These are phyloP conservation scores for Cyrtorhinus lividipennis DNA, from an alignment of 1,140 invertebrate genomes.

Conservation along the genomic window DNA sequence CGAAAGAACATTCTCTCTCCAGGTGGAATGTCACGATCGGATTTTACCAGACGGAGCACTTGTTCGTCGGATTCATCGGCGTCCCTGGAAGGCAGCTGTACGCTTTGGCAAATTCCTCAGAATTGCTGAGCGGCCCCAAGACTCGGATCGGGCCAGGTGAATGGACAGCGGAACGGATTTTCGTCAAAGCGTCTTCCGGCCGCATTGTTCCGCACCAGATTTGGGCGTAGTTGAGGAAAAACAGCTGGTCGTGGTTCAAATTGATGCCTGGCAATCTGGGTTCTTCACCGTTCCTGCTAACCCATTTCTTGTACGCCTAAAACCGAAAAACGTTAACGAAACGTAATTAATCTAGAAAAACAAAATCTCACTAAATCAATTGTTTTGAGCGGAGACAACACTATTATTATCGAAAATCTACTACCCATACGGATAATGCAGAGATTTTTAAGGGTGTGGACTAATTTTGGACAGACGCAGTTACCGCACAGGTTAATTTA, in stretches of 20 bases:
- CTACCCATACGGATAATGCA: no score
- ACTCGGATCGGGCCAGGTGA: slow-evolving; percentile 86
- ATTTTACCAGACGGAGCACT: slow-evolving; percentile 83
- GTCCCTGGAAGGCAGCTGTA: slow-evolving; percentile 61
- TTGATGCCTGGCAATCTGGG: slow-evolving; percentile 60
- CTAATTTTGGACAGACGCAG: no score
- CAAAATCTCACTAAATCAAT: no score
- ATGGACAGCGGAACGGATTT: slow-evolving; percentile 87
- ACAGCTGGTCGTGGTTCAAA: slow-evolving; percentile 71
- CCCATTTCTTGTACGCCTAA: slow-evolving; percentile 67
- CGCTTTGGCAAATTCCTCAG: slow-evolving; percentile 70
- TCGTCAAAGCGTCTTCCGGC: slow-evolving; percentile 86
- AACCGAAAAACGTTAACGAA: no score
- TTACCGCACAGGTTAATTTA: no score
- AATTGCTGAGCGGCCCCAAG: slow-evolving; percentile 82
- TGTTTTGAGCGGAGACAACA: no score
- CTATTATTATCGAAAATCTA: no score
- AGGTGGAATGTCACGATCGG: no score
- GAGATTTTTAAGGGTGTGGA: no score
- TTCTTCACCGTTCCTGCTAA: slow-evolving; percentile 50
- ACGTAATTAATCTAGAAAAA: no score
- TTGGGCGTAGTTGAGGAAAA: slow-evolving; percentile 79
- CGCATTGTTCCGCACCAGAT: slow-evolving; percentile 98
- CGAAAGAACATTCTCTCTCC: no score
- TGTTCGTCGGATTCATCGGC: slow-evolving; percentile 72